Conservation (phyloP, 2,113 vertebrate genomes). For the Glareola pratincola region DNA sequence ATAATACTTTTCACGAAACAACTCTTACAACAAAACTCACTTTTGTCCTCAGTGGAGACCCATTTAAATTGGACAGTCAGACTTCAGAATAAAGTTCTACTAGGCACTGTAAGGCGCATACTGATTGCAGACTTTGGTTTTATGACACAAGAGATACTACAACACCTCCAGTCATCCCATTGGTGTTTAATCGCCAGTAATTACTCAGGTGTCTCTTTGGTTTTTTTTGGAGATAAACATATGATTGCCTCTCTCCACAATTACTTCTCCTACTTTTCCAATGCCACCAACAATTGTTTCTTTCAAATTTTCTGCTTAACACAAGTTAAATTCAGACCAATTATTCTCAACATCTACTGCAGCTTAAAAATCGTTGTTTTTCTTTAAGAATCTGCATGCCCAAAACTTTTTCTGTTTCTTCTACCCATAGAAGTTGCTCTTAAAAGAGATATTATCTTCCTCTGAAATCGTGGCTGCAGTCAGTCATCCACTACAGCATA, state of each 20-base stretch:
- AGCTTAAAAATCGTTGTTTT: background rate
- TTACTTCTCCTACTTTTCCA: background rate
- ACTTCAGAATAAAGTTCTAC: background rate
- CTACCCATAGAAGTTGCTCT: background rate
- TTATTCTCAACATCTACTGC: background rate
- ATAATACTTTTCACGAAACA: background rate
- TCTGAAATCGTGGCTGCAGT: background rate
- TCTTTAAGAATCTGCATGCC: background rate
- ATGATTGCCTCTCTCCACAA: background rate
- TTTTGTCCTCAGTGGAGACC: background rate
- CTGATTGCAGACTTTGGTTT: background rate
- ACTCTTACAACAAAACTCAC: background rate
- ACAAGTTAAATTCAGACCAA: background rate
- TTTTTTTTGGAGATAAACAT: background rate
- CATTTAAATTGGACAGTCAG: background rate
- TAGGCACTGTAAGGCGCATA: rapidly evolving
- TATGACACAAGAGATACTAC: background rate
- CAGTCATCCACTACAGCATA: background rate
- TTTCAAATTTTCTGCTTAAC: background rate
- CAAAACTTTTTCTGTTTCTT: background rate
- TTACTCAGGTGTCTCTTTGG: background rate
- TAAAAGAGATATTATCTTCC: background rate
- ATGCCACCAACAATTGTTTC: background rate
- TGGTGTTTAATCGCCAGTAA: background rate
- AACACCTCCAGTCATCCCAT: background rate